phyloP scores from a whole-genome alignment of 2,888 invertebrate species.

The Xanthostigma xanthostigma region DNA sequence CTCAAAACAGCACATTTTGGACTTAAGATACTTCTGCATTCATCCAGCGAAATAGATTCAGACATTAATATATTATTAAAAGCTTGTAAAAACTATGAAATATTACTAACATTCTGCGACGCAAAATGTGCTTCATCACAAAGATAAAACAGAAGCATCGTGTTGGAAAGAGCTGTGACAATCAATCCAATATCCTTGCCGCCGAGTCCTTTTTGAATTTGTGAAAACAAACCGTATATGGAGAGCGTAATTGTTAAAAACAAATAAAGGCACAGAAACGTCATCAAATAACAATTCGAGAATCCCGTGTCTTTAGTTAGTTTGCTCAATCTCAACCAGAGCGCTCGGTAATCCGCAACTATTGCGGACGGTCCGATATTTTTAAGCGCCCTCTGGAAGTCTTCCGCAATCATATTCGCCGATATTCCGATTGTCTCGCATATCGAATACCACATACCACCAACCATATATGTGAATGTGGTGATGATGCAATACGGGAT shows the following conservation, averaged over 20 bases:
- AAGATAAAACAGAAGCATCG: constrained; percentile 51
- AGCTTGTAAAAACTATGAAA: neutral
- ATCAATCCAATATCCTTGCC: constrained; percentile 54
- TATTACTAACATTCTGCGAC: constrained; percentile 45
- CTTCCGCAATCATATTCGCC: constrained; percentile 48
- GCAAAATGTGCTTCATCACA: constrained; percentile 63
- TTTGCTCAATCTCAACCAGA: constrained; percentile 57
- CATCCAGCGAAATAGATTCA: too few relatives aligned
- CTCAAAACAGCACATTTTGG: too few relatives aligned
- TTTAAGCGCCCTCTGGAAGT: constrained; percentile 52
- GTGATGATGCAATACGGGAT: constrained; percentile 56
- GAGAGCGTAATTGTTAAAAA: constrained; percentile 61
- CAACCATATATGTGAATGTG: constrained; percentile 49
- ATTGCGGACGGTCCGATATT: constrained; percentile 51
- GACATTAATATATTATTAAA: too few relatives aligned
- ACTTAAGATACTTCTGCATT: too few relatives aligned
- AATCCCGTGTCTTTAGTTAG: constrained; percentile 49
- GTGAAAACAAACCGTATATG: constrained; percentile 56
- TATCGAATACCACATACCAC: constrained; percentile 54
- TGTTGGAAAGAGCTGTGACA: constrained; percentile 48
- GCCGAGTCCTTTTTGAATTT: constrained; percentile 57
- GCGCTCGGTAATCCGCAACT: constrained; percentile 52
- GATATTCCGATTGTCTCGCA: constrained; percentile 49
- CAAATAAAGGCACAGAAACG: constrained; percentile 50
- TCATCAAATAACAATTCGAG: constrained; percentile 51